A percentile compares a stretch with the other conserved stretches of the same genome.
Evolutionary conservation across 2,888 invertebrate genomes (phyloP).

Genomic region (Eustalomyia histrio): DNA sequence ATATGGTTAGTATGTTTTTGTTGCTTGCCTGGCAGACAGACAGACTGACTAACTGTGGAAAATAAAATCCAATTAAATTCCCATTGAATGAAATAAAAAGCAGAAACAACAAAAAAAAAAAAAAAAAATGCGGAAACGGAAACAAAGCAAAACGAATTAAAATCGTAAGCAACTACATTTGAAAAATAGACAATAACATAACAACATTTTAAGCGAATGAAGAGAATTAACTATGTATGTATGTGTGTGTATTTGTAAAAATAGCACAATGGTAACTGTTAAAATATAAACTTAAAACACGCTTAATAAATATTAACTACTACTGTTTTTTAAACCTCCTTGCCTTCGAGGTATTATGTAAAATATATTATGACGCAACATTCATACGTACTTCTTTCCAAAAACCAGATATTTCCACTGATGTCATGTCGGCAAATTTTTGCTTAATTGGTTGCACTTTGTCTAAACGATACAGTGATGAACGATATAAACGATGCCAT

Average conservation of each 20-base stretch:
- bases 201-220: constrained; percentile 26
- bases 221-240: constrained; percentile 10
- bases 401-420: constrained; percentile 83
- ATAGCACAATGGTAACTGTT: constrained; percentile 12
- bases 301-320: background rate
- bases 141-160: constrained; percentile 70
- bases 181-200: constrained; percentile 21
- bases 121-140: constrained; percentile 71
- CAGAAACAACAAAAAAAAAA: constrained; percentile 1
- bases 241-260: background rate
- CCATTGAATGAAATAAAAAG: constrained; percentile 71
- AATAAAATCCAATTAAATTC: constrained; percentile 78
- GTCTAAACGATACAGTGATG: constrained; percentile 85
- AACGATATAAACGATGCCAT: constrained; percentile 86
- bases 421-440: constrained; percentile 90
- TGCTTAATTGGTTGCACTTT: constrained; percentile 90
- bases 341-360: background rate
- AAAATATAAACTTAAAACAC: background rate
- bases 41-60: constrained; percentile 72
- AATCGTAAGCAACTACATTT: constrained; percentile 48
- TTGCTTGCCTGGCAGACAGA: constrained; percentile 51
- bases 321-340: background rate
- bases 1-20: constrained; percentile 14
- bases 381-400: constrained; percentile 77
- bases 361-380: too few relatives aligned